Evolutionary conservation across 2,113 vertebrate genomes (phyloP).

Genomic region (Sinocyclocheilus rhinocerous): DNA sequence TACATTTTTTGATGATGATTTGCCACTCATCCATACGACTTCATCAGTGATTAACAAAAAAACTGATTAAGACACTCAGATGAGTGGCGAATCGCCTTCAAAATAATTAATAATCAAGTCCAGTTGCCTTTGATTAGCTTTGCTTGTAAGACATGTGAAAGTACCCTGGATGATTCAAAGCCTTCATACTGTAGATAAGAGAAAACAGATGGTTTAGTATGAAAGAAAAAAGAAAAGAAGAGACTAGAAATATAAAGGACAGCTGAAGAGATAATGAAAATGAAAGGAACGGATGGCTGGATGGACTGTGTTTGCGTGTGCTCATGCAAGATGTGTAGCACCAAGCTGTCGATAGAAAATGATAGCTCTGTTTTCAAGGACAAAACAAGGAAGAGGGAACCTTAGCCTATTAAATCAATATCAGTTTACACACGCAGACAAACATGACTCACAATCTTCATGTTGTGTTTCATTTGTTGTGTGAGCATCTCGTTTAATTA

Average conservation of each 20-base stretch:
- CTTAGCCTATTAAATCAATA: not conserved
- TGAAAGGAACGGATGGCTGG: not conserved
- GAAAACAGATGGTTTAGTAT: not conserved
- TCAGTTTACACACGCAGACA: not conserved
- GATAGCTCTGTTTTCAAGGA: slow-evolving; percentile 13
- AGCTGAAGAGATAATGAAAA: not conserved
- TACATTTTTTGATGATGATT: not conserved
- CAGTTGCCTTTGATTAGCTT: slow-evolving; percentile 9
- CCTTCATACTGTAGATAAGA: not conserved
- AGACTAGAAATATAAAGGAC: not conserved
- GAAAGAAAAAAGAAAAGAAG: not conserved
- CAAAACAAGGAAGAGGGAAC: not conserved
- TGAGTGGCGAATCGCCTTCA: not conserved
- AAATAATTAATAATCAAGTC: slow-evolving; percentile 27
- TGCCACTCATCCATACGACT: not conserved
- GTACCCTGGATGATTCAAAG: not conserved
- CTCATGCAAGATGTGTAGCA: not conserved
- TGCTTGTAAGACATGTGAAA: not conserved
- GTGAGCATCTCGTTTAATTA: not conserved
- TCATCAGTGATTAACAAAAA: slow-evolving; percentile 18
- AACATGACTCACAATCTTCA: not conserved
- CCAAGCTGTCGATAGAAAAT: not conserved
- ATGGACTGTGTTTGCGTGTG: not conserved
- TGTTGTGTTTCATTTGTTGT: not conserved
- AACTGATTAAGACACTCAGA: slow-evolving; percentile 21